Base-by-base conservation (phyloP, 2,888 invertebrate genomes). In the Drosophila limbata region DNA sequence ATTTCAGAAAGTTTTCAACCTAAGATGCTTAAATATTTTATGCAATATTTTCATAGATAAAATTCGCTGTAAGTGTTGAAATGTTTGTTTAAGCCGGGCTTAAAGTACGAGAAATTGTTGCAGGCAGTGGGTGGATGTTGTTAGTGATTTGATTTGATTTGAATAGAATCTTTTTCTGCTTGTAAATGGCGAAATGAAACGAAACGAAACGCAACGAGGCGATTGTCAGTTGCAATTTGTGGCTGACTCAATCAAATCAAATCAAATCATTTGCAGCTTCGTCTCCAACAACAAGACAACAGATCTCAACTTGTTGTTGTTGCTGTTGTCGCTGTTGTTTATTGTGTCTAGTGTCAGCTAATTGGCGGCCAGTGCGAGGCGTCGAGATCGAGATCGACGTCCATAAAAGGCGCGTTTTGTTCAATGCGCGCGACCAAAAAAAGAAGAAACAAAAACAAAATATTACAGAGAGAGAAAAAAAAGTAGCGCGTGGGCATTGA, bases 371-470 rank as follows among this genome's bases (percentile, higher is more conserved):
- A 67, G 74, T 73, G 59, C 50, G 77, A 69, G 80, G 73, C 76
- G 76, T 71, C 61, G 44, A 39, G 11, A n/a, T 71, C 61, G 40
- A 39, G 11, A n/a, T 59, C 56, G 73, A 47, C 25, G 60, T 52
- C 79, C 79, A 79, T 79, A 79, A 79, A 79, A 81, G 79, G 79
- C 64, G 81, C 71, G 70, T 40, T 68, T 68, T 68, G 61, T 59
- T 62, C 48, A 55, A 44, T 55, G 53, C 39, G 62, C 57, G 52
- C 53, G 55, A 60, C 47, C 50, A 56, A 60, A 69, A 48, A 28
- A 40, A 19, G 3, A 40, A 50, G 3, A 5, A 25, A 5, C 5
- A 25, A 25, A 25, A 25, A 25, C 6, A 25, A 25, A 28, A 17
- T 31, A n/a, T 19, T 4, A 28, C 9, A 25, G 28, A 28, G 33